phyloP scores from a whole-genome alignment of 2,797 vertebrate species.

The Sebastes matsubarae region DNA sequence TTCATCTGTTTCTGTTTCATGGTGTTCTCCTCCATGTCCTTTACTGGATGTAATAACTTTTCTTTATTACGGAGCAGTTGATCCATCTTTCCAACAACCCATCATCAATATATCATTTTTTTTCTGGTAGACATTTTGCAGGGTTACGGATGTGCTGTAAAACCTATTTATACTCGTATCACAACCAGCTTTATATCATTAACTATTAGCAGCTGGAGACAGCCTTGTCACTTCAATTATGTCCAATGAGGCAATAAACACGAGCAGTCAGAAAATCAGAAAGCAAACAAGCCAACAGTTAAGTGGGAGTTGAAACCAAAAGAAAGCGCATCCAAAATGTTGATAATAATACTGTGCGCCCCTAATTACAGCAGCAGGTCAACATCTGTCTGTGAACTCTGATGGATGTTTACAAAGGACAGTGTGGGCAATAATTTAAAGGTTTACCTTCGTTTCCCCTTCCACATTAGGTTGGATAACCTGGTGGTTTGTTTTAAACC shows the following conservation, averaged over 20 bases:
- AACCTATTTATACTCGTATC: not conserved
- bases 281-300: too few species aligned
- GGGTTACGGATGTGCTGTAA: not conserved
- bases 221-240: not conserved
- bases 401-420: not conserved
- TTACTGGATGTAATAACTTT: not conserved
- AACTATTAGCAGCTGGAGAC: not conserved
- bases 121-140: not conserved
- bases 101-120: not conserved
- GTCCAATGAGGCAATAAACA: too few species aligned
- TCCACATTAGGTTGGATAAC: not conserved
- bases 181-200: not conserved
- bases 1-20: constrained; percentile 14
- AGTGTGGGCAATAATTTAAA: not conserved
- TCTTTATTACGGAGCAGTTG: not conserved
- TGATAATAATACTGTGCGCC: not conserved
- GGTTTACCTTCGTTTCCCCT: not conserved
- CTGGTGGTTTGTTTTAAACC: not conserved
- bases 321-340: not conserved
- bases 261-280: too few species aligned
- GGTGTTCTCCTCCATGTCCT: not conserved
- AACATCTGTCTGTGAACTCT: not conserved
- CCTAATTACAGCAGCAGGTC: not conserved
- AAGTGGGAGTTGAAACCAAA: not conserved
- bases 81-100: not conserved